A percentile compares a stretch with the other conserved stretches of the same genome.
These are phyloP conservation scores for Micrastur ruficollis DNA, from an alignment of 2,797 vertebrate genomes.

Conservation along the genomic window DNA sequence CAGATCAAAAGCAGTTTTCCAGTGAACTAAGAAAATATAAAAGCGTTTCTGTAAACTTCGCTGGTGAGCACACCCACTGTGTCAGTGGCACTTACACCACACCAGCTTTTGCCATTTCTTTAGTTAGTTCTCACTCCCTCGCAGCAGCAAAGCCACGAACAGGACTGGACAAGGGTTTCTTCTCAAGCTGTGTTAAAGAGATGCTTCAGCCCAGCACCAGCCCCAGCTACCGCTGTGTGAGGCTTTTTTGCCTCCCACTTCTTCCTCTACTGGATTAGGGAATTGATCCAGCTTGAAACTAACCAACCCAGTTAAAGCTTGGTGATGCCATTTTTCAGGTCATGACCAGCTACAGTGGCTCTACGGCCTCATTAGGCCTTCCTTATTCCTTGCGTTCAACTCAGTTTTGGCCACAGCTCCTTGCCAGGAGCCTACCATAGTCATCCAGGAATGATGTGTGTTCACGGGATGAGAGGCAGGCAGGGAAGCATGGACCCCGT, in stretches of 20 bases:
- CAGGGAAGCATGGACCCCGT: background rate
- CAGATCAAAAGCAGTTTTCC: background rate
- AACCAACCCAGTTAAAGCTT: background rate
- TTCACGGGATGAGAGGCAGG: accelerated
- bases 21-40: background rate
- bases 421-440: background rate
- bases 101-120: background rate
- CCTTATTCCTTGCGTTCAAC: background rate
- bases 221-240: background rate
- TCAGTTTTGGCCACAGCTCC: background rate
- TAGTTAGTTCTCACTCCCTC: background rate
- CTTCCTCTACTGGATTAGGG: background rate
- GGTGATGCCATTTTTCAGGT: background rate
- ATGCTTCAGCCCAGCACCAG: background rate
- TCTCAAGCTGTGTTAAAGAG: background rate
- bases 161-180: background rate
- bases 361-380: background rate
- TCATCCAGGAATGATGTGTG: accelerated
- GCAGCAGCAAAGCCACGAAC: background rate
- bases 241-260: background rate
- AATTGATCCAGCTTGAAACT: background rate
- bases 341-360: background rate
- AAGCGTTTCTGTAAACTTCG: background rate
- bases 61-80: background rate
- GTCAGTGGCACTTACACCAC: background rate